Percentiles rank a stretch among this genome's conserved stretches.
Conservation (phyloP, 2,113 vertebrate genomes). For the Pristiophorus japonicus region DNA sequence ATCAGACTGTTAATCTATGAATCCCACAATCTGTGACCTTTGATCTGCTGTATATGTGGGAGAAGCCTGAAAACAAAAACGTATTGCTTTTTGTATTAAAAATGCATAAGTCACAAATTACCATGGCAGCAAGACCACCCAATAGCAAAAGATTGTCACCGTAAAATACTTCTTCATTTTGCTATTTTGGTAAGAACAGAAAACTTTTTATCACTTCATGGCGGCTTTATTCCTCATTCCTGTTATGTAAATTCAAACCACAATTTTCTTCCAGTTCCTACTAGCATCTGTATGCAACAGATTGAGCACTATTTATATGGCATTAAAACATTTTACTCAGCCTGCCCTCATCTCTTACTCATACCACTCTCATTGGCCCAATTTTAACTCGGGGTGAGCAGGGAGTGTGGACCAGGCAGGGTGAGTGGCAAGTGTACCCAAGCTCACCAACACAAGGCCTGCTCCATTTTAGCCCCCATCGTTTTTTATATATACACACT, state of each 20-base stretch:
- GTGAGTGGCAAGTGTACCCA: neutral
- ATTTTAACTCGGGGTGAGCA: slow-evolving; percentile 53
- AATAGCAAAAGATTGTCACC: neutral
- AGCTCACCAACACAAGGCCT: too few species aligned
- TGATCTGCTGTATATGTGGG: neutral
- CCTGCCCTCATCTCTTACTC: neutral
- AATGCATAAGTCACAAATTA: neutral
- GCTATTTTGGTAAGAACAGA: neutral
- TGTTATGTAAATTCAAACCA: neutral
- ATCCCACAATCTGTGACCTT: neutral
- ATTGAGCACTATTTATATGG: too few species aligned
- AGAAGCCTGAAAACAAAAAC: neutral
- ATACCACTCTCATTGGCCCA: neutral
- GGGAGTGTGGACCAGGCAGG: neutral
- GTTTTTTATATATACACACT: neutral
- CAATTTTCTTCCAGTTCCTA: neutral
- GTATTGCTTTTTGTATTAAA: neutral
- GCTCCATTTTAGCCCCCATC: too few species aligned
- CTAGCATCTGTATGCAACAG: neutral
- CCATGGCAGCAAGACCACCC: neutral
- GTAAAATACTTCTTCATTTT: neutral
- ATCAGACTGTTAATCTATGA: neutral
- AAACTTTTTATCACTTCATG: neutral
- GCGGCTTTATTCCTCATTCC: neutral
- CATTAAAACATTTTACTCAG: neutral